Percentiles rank a stretch among this genome's conserved stretches.
phyloP scores from a whole-genome alignment of 2,113 vertebrate species.

The Lophotis ruficrista region DNA sequence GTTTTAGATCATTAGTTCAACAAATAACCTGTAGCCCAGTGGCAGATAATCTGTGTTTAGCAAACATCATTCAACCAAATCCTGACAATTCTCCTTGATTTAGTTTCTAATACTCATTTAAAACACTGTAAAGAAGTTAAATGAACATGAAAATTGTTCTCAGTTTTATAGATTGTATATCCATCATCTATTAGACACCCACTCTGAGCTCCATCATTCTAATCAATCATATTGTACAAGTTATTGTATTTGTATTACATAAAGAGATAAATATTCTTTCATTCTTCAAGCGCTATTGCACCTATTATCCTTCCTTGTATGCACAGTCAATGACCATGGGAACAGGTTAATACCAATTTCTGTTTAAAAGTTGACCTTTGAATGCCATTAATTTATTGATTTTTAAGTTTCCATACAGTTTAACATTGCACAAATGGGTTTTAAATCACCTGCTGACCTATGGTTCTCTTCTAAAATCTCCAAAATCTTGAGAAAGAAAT shows the following conservation, averaged over 20 bases:
- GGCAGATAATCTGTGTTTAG: conserved; percentile 41
- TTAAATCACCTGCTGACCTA: neutral
- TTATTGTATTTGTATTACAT: conserved; percentile 4
- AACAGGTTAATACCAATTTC: neutral
- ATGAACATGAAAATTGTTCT: conserved; percentile 50
- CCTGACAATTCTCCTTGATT: conserved; percentile 28
- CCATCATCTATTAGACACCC: conserved; percentile 29
- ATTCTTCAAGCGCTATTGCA: neutral
- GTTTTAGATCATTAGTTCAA: conserved; percentile 64
- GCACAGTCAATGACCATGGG: neutral
- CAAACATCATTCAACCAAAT: conserved; percentile 25
- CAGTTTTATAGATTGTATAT: conserved; percentile 17
- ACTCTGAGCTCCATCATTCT: neutral
- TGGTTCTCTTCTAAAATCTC: neutral
- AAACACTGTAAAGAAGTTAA: conserved; percentile 49
- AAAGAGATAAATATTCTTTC: neutral
- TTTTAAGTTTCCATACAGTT: neutral
- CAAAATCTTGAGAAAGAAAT: neutral
- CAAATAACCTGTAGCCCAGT: conserved; percentile 52
- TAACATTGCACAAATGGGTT: neutral
- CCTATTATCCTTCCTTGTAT: neutral
- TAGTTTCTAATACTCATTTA: conserved; percentile 19
- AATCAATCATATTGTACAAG: conserved; percentile 38
- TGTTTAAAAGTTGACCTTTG: neutral
- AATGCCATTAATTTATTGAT: conserved; percentile 1